Evolutionary conservation across 2,113 vertebrate species (phyloP), one percentile per base, ranked within the genome.

Genomic region (Misgurnus mizolepis): DNA sequence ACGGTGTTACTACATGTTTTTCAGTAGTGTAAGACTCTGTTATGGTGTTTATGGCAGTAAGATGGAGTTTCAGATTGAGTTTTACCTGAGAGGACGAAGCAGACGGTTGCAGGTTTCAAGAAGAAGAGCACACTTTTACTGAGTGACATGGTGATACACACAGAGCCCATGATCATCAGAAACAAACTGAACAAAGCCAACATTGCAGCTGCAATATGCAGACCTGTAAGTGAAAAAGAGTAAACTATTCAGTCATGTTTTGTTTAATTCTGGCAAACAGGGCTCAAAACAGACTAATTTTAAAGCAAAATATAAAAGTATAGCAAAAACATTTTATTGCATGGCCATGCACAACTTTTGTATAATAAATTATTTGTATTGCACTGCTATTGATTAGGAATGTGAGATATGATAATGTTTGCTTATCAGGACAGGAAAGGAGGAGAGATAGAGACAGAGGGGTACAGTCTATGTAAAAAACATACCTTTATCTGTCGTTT

Each of bases 401-500:
- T 11, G 15, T 40, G 18, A 18, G 43, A 14, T 15, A 77, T 14
- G 67, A 75, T 47, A 60, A 34, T 34, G 27, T 34, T 34, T 34
- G 27, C 27, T 34, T 34, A 34, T 34, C 53, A 50, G 10, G 15
- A 65, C 7, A 15, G 47, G 11, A 67, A 17, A 56, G 65, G 22
- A 49, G 15, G 55, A 50, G 67, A 45, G 68, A 8, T 41, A 53
- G 73, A 50, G 0, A 34, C 50, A 60, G 41, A 34, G 15, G 83
- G 67, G 7, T 5, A 8, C 60, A 81, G 22, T n/a, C 10, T 76
- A 50, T 34, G 17, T 41, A 22, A 50, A 49, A 5, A 79, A 60
- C 94, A 94, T 88, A 97, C 96, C 94, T 88, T 94, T 97, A 86
- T 93, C 92, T 10, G 95, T 96, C 4, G 94, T 95, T 89, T 94